A percentile compares a stretch with the other conserved stretches of the same genome.
Conservation (phyloP, 2,113 vertebrate genomes). For the Sebastes fasciatus region DNA sequence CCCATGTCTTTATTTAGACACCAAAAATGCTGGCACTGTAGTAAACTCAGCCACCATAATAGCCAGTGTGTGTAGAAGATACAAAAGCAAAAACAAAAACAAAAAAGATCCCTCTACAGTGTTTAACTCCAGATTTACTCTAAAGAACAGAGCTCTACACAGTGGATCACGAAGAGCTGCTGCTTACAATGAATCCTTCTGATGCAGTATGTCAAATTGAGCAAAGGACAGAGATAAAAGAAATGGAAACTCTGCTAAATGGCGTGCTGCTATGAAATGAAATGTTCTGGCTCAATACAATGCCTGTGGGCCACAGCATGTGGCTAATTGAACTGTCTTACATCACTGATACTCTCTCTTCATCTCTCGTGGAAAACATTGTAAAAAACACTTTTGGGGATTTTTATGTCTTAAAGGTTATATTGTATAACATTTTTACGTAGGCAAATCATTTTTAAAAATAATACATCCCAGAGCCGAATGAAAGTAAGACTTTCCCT, state of each 20-base stretch:
- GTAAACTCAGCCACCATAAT: neutral
- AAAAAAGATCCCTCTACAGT: too few relatives aligned
- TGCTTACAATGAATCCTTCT: conserved; percentile 1
- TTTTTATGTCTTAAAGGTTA: too few relatives aligned
- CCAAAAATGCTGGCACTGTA: neutral
- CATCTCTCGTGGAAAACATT: conserved; percentile 21
- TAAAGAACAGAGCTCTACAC: neutral
- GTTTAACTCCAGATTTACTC: neutral
- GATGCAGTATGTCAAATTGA: conserved; percentile 1
- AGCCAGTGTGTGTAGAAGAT: neutral
- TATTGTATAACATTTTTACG: too few relatives aligned
- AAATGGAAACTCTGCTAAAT: conserved; percentile 29
- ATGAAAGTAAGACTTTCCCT: too few relatives aligned
- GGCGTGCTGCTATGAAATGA: conserved; percentile 15
- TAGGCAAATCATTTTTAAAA: too few relatives aligned
- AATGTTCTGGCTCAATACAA: conserved; percentile 35
- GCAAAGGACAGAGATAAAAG: conserved; percentile 25
- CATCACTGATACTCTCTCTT: conserved; percentile 25
- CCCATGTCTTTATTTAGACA: neutral
- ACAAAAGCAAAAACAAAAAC: neutral
- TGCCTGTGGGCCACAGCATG: conserved; percentile 37
- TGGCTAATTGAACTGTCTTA: conserved; percentile 46
- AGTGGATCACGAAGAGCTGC: neutral
- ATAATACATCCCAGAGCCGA: too few relatives aligned
- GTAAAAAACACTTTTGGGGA: conserved; percentile 6